Evolutionary conservation across 2,113 vertebrate genomes (phyloP), one percentile per base, ranked within the genome.

Genomic region (Vireo altiloquus): DNA sequence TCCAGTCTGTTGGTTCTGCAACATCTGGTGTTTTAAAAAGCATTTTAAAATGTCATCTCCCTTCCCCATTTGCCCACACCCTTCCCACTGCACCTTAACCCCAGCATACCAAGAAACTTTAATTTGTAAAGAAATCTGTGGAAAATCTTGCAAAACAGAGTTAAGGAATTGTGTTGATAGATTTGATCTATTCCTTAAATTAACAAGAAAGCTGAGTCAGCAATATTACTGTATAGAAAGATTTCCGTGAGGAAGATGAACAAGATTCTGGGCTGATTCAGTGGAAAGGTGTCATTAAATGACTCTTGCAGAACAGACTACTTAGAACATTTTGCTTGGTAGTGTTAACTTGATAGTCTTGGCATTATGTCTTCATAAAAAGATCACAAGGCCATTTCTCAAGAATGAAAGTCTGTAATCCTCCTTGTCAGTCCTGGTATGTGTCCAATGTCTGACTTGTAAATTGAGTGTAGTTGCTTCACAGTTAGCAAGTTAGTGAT

Each of bases 21-120:
- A 96, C 97, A 97, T 97, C 95, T 96, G 95, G 83, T 95, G 87
- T 95, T 97, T 96, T 90, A 94, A 83, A 95, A 98, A 95, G 82
- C 72, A 61, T 97, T 92, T 95, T 94, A 91, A 93, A 90, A 92
- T 96, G 91, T 96, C 94, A 96, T 85, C 75, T 91, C 92, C 79
- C 81, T 94, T 82, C 87, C 59, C 42, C 15, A 0, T 91, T 92
- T 92, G 94, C 87, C 81, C 69, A 91, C 78, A 63, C 74, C 84
- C 83, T 69, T 80, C 69, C 76, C 88, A 83, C 60, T 87, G 78
- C 87, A 90, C 90, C 95, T 93, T 96, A 89, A 96, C 95, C 75
- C 61, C 64, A 91, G 84, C 44, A 42, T 94, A 74, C n/a, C 77
- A 97, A 94, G 91, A 89, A 89, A 83, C 52, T 93, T 56, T 37